These are phyloP conservation scores for Tetraodon nigroviridis DNA, from an alignment of 2,113 vertebrate genomes.

Conservation along the genomic window DNA sequence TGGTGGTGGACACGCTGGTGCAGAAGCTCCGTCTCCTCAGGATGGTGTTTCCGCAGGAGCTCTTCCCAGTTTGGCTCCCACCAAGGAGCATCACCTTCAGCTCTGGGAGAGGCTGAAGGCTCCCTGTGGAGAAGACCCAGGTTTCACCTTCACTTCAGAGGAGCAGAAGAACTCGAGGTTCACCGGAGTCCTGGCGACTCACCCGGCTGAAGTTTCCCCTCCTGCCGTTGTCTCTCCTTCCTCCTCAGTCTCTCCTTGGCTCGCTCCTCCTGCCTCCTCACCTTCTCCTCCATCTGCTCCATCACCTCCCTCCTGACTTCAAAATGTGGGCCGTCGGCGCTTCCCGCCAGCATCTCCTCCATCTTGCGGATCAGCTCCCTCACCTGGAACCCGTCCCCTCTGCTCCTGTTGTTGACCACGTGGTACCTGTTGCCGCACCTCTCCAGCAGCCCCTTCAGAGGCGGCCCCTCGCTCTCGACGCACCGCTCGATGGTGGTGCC, in stretches of 20 bases:
- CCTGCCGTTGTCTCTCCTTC: conserved; percentile 39
- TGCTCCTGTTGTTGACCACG: conserved; percentile 57
- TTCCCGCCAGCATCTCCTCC: conserved; percentile 42
- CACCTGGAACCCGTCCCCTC: conserved; percentile 60
- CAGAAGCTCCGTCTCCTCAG: conserved; percentile 42
- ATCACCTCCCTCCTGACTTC: conserved; percentile 27
- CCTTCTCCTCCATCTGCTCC: conserved; percentile 36
- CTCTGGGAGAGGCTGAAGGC: conserved; percentile 16
- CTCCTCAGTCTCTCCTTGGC: conserved; percentile 29
- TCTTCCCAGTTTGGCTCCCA: conserved; percentile 60
- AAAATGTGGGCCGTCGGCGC: conserved; percentile 10
- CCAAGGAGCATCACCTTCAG: conserved; percentile 55
- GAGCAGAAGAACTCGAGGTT: background rate
- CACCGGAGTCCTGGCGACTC: conserved; percentile 24
- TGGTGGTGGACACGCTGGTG: conserved; percentile 15
- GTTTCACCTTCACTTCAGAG: background rate
- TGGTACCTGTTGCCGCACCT: conserved; percentile 62
- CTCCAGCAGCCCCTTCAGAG: conserved; percentile 52
- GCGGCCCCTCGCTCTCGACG: conserved; percentile 64
- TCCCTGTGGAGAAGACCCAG: conserved; percentile 37
- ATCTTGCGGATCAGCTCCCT: conserved; percentile 66
- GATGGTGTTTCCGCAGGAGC: conserved; percentile 67
- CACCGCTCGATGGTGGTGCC: conserved; percentile 46
- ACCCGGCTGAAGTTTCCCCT: conserved; percentile 49
- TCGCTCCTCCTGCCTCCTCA: conserved; percentile 32